Percentiles rank a stretch among this genome's conserved stretches.
These are phyloP conservation scores for Cryptophagus acutangulus DNA, from an alignment of 2,888 invertebrate species.

Conservation along the genomic window DNA sequence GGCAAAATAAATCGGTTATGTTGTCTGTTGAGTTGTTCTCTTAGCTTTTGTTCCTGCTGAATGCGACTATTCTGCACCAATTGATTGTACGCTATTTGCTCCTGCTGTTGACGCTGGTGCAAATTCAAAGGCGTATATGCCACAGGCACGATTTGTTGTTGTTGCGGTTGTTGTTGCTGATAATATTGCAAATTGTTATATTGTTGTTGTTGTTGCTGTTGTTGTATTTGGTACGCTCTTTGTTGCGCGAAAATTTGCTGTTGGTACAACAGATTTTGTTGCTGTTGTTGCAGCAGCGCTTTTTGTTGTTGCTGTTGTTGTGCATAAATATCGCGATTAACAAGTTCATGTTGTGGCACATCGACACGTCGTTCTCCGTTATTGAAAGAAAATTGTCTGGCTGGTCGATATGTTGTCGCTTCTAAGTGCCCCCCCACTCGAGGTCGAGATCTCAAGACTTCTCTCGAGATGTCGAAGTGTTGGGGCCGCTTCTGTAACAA, in stretches of 20 bases:
- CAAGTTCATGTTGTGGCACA: slow-evolving; percentile 24
- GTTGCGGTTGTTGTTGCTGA: slow-evolving; percentile 11
- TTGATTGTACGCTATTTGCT: slow-evolving; percentile 32
- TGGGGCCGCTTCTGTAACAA: slow-evolving; percentile 43
- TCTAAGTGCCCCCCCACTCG: slow-evolving; percentile 45
- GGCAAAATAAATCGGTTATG: slow-evolving; percentile 39
- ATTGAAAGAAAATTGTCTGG: slow-evolving; percentile 28
- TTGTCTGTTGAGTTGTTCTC: slow-evolving; percentile 35
- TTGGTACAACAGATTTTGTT: no score
- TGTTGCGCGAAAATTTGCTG: slow-evolving; percentile 10
- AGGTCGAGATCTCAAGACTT: slow-evolving; percentile 36
- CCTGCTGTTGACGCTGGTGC: slow-evolving; percentile 30
- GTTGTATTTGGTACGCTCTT: slow-evolving; percentile 6
- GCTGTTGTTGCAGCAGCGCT: neutral
- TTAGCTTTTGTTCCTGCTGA: slow-evolving; percentile 35
- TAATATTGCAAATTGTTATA: slow-evolving; percentile 17
- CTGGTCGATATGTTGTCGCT: slow-evolving; percentile 48
- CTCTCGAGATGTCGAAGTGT: slow-evolving; percentile 37
- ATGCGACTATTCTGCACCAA: slow-evolving; percentile 31
- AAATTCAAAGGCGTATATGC: slow-evolving; percentile 31
- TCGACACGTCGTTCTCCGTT: no score
- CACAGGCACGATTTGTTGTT: slow-evolving; percentile 32
- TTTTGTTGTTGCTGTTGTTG: slow-evolving; percentile 21
- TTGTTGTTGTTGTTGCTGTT: slow-evolving; percentile 15
- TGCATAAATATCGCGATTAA: slow-evolving; percentile 29